Base-by-base conservation (phyloP, 2,888 invertebrate genomes). In the Cylloceria caligata region DNA sequence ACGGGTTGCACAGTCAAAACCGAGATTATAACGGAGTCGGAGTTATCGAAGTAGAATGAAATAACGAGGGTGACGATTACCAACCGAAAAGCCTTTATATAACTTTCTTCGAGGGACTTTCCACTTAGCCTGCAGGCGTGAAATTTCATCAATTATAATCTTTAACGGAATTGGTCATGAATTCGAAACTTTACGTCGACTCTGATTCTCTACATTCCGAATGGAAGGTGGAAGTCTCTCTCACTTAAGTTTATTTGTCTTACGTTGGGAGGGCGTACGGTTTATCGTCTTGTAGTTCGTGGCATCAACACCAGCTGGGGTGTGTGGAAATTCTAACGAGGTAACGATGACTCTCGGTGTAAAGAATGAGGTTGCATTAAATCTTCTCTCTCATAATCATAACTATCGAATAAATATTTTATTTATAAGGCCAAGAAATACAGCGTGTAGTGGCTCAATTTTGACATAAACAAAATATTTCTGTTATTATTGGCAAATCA, bases 251-350 rank as follows among this genome's bases (percentile, higher is more conserved):
- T 69, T 69, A 69, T 69, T 69, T 69, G 21, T 52, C 69, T 69
- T 69, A 36, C 69, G 49, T 49, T 19, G 49, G 68, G 2, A 6
- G 49, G 34, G 67, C 52, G 36, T 68, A 52, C 36, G 24, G 52
- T 49, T 52, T 13, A 52, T 52, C 21, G 52, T 52, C 21, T 24
- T 16, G 19, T 55, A 55, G 16, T 68, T 36, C 68, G 69, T 55
- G 21, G n/a, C 49, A 57, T 30, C 39, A 39, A 39, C 47, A 16
- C 4, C 69, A 55, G 55, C 52, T 39, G 34, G 69, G 55, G 69
- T 39, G 69, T 39, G 69, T n/a, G 52, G 69, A 69, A 52, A 39
- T 69, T 69, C 69, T 69, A 69, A 69, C 55, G 69, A 69, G 52
- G 16, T 49, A 42, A 24, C 47, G 60, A 45, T 39, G 64, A 24